Conservation (phyloP, 92 coral and sea anemone genomes). For the Epizoanthus ramosus region DNA sequence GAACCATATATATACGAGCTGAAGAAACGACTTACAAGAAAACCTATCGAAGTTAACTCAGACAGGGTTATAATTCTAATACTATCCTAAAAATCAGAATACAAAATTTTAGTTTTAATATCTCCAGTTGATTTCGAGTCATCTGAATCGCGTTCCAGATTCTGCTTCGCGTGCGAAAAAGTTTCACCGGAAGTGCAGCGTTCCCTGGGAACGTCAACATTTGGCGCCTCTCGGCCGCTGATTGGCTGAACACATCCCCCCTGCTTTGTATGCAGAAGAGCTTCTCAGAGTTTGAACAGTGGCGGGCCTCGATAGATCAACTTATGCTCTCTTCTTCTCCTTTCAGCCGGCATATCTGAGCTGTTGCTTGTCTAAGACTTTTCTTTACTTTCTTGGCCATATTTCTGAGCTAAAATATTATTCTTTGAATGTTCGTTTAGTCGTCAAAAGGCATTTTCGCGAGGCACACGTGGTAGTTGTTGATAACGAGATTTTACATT, state of each 20-base stretch:
- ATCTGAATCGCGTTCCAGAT: too few species aligned
- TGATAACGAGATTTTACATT: slow-evolving; percentile 55
- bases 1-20: too few species aligned
- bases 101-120: too few species aligned
- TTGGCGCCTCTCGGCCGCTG: slow-evolving; percentile 68
- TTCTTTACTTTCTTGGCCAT: not conserved
- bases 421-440: slow-evolving; percentile 13
- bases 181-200: slow-evolving; percentile 30
- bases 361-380: not conserved
- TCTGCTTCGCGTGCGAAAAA: not conserved
- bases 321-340: slow-evolving; percentile 39
- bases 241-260: slow-evolving; percentile 53
- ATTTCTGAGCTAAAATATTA: not conserved
- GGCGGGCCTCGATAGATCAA: slow-evolving; percentile 64
- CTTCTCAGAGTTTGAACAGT: slow-evolving; percentile 57
- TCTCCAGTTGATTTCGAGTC: too few species aligned
- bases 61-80: too few species aligned
- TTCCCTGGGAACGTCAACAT: slow-evolving; percentile 69
- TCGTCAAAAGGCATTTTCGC: slow-evolving; percentile 44
- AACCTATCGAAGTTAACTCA: too few species aligned
- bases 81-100: too few species aligned
- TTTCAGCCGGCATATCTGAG: slow-evolving; percentile 4
- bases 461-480: slow-evolving; percentile 36
- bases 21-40: too few species aligned
- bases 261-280: slow-evolving; percentile 58